Conservation (phyloP, 2,797 vertebrate genomes). For the Siniperca scherzeri region DNA sequence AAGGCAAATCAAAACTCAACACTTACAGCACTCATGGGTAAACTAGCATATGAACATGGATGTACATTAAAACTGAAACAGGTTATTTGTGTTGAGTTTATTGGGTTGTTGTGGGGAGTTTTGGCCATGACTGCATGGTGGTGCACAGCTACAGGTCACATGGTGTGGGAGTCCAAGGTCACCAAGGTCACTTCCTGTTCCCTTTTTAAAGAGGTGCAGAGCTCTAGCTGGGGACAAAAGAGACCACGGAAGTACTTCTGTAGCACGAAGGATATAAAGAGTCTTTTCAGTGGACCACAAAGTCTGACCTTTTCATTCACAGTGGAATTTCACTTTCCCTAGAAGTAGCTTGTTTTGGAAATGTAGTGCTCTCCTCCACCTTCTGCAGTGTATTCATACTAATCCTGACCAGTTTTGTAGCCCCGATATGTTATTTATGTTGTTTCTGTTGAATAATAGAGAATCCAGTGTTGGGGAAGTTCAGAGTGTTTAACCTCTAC, state of each 20-base stretch:
- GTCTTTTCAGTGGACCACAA: constrained; percentile 60
- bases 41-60: background rate
- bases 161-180: constrained; percentile 68
- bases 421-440: background rate
- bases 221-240: constrained; percentile 59
- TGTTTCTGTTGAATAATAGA: constrained; percentile 9
- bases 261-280: constrained; percentile 66
- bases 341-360: constrained; percentile 46
- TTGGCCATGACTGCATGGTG: constrained; percentile 25
- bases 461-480: constrained; percentile 30
- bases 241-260: constrained; percentile 65
- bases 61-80: background rate
- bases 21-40: background rate
- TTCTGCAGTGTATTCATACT: constrained; percentile 18
- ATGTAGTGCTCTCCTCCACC: constrained; percentile 19
- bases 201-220: constrained; percentile 62
- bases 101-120: constrained; percentile 23
- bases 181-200: constrained; percentile 70
- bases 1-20: background rate
- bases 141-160: constrained; percentile 59
- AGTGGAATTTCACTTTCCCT: constrained; percentile 58
- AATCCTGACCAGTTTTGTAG: constrained; percentile 3
- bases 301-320: constrained; percentile 68
- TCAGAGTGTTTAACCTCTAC: constrained; percentile 49
- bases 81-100: constrained; percentile 36